Base-by-base conservation (phyloP, 2,888 invertebrate genomes). In the Epiperipatus broadwayi region DNA sequence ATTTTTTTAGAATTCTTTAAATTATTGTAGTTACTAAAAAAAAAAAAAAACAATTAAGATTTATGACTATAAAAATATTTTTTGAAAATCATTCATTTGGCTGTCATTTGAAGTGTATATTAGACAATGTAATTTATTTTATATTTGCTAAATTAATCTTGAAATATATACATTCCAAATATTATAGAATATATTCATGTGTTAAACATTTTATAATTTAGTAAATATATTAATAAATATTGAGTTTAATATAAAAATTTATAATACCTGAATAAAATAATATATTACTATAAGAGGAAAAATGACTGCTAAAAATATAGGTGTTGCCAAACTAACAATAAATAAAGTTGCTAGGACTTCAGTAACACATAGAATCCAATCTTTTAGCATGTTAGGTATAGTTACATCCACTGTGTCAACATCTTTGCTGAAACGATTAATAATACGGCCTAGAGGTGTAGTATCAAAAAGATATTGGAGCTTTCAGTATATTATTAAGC, bases 351-450 rank as follows among this genome's bases (percentile, higher is more conserved):
- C 47, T 15, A 53, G 20, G 5, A 55, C 54, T 44, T 52, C 48
- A 7, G 50, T 43, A 3, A 42, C 12, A 33, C 43, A 42, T 4
- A 44, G 30, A n/a, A n/a, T n/a, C n/a, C n/a, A n/a, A n/a, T n/a
- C n/a, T 27, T 48, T 40, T 8, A 51, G 16, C 16, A 46, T 49
- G 41, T 45, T 70, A 36, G 72, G 70, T 44, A 75, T 59, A 46
- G 67, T 63, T 50, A 67, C 67, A 60, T 75, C 75, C 50, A 73
- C 55, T 47, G 67, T 67, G 51, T 71, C 70, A 52, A 72, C 61
- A 58, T 76, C 75, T 61, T 69, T 71, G 49, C 71, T 68, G 57
- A 75, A 72, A 49, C 72, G 67, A 60, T 72, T 71, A 37, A 76
- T 61, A 48, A 76, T 65, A 52, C 76, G 65, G 52, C 76, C 76